These are phyloP conservation scores for Spilarctia lutea DNA, from an alignment of 2,888 invertebrate genomes.

Conservation along the genomic window DNA sequence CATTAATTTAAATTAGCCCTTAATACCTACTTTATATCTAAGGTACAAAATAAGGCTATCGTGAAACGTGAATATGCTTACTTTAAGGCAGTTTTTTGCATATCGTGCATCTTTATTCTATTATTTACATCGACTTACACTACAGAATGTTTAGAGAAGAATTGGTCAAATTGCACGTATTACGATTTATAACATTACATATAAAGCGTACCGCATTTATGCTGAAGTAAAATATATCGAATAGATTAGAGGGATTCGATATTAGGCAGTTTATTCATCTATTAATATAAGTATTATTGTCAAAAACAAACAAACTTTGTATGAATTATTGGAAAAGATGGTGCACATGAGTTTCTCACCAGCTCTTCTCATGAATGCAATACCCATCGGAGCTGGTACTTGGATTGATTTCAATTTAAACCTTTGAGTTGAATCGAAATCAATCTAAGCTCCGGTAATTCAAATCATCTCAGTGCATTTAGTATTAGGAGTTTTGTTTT, in stretches of 20 bases:
- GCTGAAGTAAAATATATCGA: slow-evolving; percentile 52
- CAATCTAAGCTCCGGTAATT: no score
- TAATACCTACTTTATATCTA: slow-evolving; percentile 60
- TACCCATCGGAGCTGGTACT: no score
- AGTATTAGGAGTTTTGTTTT: no score
- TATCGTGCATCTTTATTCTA: slow-evolving; percentile 76
- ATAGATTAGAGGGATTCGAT: slow-evolving; percentile 39
- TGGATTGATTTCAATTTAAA: no score
- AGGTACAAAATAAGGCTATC: slow-evolving; percentile 85
- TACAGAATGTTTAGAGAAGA: slow-evolving; percentile 63
- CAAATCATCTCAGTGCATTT: no score
- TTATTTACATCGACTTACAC: slow-evolving; percentile 69
- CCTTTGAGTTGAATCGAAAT: no score
- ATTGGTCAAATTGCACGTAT: slow-evolving; percentile 77
- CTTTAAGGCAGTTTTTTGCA: slow-evolving; percentile 81
- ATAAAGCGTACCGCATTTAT: slow-evolving; percentile 73
- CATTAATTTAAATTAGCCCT: slow-evolving; percentile 53
- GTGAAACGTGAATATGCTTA: slow-evolving; percentile 83
- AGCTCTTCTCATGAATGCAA: no score
- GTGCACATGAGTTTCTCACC: no score
- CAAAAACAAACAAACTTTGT: no score
- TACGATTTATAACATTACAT: slow-evolving; percentile 40
- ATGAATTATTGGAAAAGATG: no score
- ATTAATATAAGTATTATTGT: no score
- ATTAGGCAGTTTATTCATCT: slow-evolving; percentile 50